Evolutionary conservation across 2,888 invertebrate genomes (phyloP).

Genomic region (Gibbula magus): DNA sequence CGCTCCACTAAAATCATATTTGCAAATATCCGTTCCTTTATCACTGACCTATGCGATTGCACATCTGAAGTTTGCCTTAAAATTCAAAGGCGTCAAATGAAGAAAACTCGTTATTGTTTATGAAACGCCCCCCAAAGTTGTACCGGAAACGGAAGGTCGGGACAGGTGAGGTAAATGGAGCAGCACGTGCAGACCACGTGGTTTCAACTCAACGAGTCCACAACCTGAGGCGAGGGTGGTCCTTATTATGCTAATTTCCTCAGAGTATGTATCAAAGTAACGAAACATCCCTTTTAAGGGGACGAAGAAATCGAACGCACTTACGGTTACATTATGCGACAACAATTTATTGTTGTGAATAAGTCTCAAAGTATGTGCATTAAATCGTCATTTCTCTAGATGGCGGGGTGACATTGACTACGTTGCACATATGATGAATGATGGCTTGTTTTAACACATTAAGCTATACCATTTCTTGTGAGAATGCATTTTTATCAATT

Average conservation of each 20-base stretch:
- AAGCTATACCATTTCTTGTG: no score
- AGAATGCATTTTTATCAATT: no score
- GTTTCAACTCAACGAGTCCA: constrained; percentile 19
- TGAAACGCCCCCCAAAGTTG: constrained; percentile 26
- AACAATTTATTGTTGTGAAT: no score
- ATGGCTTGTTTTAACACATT: no score
- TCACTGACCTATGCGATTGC: neutral
- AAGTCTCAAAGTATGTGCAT: no score
- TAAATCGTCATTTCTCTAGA: no score
- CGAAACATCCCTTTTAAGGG: neutral
- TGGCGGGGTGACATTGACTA: no score
- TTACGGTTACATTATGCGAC: no score
- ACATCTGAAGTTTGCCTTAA: neutral
- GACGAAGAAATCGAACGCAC: no score
- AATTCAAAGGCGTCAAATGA: constrained; percentile 6
- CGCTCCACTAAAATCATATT: constrained; percentile 23
- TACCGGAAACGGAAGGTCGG: constrained; percentile 38
- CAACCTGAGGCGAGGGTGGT: constrained; percentile 21
- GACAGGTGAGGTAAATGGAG: constrained; percentile 27
- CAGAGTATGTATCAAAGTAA: constrained; percentile 25
- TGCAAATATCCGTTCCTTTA: constrained; percentile 20
- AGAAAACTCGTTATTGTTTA: constrained; percentile 21
- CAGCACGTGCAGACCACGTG: constrained; percentile 31
- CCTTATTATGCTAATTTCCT: constrained; percentile 30
- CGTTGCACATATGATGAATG: no score